Percentiles rank a stretch among this genome's conserved stretches.
These are phyloP conservation scores for Camelus bactrianus DNA, from an alignment of 2,113 vertebrate genomes.

Conservation along the genomic window DNA sequence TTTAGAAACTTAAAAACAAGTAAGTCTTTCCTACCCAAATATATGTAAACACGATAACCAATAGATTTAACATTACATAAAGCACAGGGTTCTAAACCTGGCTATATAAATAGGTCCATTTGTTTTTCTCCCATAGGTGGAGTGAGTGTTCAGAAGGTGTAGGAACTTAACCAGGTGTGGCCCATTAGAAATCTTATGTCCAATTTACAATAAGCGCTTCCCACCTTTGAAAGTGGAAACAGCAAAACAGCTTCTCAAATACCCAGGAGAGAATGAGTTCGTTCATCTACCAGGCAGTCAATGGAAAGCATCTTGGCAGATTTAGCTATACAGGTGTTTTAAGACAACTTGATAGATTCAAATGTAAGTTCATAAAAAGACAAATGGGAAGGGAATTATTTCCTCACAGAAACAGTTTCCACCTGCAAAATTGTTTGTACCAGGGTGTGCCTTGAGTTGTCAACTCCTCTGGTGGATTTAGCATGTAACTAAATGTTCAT, in stretches of 20 bases:
- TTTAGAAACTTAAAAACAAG: slow-evolving; percentile 54
- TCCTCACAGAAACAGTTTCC: slow-evolving; percentile 47
- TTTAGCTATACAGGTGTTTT: slow-evolving; percentile 49
- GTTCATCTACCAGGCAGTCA: slow-evolving; percentile 11
- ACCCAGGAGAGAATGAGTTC: neutral
- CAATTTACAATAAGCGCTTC: neutral
- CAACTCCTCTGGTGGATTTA: neutral
- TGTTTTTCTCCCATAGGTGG: neutral
- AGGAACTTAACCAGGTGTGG: slow-evolving; percentile 15
- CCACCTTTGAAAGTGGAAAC: slow-evolving; percentile 37
- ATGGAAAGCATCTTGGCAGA: slow-evolving; percentile 59
- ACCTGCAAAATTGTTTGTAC: slow-evolving; percentile 13
- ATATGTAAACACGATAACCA: neutral
- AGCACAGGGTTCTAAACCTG: neutral
- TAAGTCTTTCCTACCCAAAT: neutral
- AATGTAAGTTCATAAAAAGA: slow-evolving; percentile 64
- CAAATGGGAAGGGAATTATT: slow-evolving; percentile 20
- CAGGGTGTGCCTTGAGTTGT: neutral
- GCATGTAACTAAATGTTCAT: slow-evolving; percentile 8
- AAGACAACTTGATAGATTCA: slow-evolving; percentile 60
- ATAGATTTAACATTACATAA: slow-evolving; percentile 3
- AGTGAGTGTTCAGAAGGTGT: neutral
- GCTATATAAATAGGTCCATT: neutral
- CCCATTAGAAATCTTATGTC: slow-evolving; percentile 21
- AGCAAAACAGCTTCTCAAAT: neutral